Percentiles rank a stretch among this genome's conserved stretches.
Conservation (phyloP, 2,888 invertebrate species). For the Epiblema foenella region DNA sequence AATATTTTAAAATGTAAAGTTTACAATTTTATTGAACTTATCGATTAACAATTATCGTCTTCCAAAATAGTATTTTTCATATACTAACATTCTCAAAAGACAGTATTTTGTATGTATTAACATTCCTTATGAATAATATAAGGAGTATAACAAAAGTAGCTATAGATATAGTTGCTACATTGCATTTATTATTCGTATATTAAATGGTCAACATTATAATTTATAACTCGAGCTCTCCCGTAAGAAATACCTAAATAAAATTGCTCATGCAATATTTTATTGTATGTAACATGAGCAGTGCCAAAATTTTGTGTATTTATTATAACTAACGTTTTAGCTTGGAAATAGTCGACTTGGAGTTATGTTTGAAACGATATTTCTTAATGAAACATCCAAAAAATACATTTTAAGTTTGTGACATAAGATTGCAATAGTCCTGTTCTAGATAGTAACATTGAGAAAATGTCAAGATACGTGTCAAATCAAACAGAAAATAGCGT, state of each 20-base stretch:
- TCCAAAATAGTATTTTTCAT: neutral
- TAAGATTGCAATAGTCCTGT: too few species aligned
- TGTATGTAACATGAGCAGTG: neutral
- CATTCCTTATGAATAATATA: neutral
- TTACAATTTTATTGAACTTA: too few species aligned
- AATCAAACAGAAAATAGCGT: too few species aligned
- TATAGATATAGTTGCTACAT: neutral
- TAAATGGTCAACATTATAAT: neutral
- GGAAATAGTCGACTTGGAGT: too few species aligned
- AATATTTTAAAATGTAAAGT: neutral
- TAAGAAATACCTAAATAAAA: neutral
- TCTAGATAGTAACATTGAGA: too few species aligned
- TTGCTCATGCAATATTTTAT: neutral
- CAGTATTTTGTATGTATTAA: slow-evolving; percentile 14
- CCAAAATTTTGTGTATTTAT: neutral
- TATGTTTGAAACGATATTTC: too few species aligned
- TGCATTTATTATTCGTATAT: slow-evolving; percentile 12
- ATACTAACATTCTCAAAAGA: neutral
- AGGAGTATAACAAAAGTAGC: neutral
- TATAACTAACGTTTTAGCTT: too few species aligned
- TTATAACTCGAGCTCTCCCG: neutral
- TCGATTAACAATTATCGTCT: neutral
- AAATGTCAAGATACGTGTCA: too few species aligned
- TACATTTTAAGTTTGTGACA: too few species aligned
- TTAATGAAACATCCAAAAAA: too few species aligned